Evolutionary conservation across 2,113 vertebrate genomes (phyloP), one percentile per base, ranked within the genome.

Genomic region (Lycocorax pyrrhopterus): DNA sequence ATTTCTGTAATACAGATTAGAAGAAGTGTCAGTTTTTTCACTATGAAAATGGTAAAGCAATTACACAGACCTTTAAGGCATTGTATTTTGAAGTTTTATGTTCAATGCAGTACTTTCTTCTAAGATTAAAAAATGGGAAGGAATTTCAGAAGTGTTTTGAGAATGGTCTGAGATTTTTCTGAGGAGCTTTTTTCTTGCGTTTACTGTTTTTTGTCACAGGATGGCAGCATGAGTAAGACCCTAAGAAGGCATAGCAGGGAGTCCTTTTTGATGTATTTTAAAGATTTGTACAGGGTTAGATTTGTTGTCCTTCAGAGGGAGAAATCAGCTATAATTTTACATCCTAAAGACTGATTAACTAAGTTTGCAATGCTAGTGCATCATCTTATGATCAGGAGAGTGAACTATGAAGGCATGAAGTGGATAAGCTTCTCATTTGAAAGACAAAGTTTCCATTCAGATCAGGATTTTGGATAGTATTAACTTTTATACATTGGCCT

Each of bases 191-290:
- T 77, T 33, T 56, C 89, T 90, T 98, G 98, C 84, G 62, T 96
- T 98, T 97, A 87, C 98, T 84, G 58, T 35, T 43, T 89, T 78
- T 96, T 49, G 97, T 97, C 98, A 98, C 98, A 98, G 96, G 98
- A 97, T 98, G 98, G 98, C 98, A 98, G 98, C 97, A 98, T 96
- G 95, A 97, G 97, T 97, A 97, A 98, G 97, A 98, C 17, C 22
- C 87, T 95, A 69, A 91, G 87, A 92, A 96, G 53, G 69, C 22
- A 25, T 2, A 93, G 37, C 1, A 1, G 41, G 12, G 64, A 66
- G 67, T 35, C 39, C 18, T 91, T 94, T 43, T 78, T 82, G 87
- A 75, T 26, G 9, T 27, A 13, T 87, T 83, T 69, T 78, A 8
- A 80, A 73, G 74, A 87, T 87, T 92, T 91, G 41, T 59, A 9